Base-by-base conservation (phyloP, 64 coral and sea anemone genomes). In the Hydrozoanthus tunicans region DNA sequence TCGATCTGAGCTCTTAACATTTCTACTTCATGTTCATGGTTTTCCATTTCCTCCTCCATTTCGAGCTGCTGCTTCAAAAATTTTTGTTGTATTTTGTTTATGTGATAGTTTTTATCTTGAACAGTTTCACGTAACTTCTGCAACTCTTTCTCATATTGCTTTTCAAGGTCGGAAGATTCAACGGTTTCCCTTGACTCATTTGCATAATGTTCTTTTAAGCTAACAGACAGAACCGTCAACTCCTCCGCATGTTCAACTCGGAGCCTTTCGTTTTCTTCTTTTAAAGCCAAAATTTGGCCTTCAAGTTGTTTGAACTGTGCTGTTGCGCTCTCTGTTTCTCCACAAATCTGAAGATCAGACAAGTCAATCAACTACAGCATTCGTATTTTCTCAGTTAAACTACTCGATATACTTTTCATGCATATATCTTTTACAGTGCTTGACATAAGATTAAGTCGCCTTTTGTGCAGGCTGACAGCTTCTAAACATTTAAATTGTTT, bases 51-150 rank as follows among this genome's bases (percentile, higher is more conserved):
- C 9, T 93, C 86, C 79, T 97, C 95, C 77, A 97, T 86, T 58
- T 97, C 95, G 6, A 97, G 14, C 89, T 97, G 95, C 25, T 85
- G 79, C 84, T 94, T 93, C 70, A 97, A 82, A 43, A 97, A 83
- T 66, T 97, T 97, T 32, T 92, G 93, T 63, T 97, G 95, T 58
- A 97, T 62, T 53, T 91, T 93, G 56, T 93, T 91, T 10, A 97
- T 97, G 61, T 97, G 95, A 54, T 94, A 97, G 64, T 88, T 97
- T 54, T 97, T 97, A 67, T 97, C 95, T 68, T 90, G 82, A 62
- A 97, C 92, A 10, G 89, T 91, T 15, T 81, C 79, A 14, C 77
- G 75, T 25, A 97, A 77, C 64, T 92, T 97, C 70, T 97, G 95
- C 51, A 97, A 71, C 56, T 97, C 95, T 89, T 90, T 91, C 65